Conservation (phyloP, 2,797 vertebrate genomes). For the Halcyon chelicuti region DNA sequence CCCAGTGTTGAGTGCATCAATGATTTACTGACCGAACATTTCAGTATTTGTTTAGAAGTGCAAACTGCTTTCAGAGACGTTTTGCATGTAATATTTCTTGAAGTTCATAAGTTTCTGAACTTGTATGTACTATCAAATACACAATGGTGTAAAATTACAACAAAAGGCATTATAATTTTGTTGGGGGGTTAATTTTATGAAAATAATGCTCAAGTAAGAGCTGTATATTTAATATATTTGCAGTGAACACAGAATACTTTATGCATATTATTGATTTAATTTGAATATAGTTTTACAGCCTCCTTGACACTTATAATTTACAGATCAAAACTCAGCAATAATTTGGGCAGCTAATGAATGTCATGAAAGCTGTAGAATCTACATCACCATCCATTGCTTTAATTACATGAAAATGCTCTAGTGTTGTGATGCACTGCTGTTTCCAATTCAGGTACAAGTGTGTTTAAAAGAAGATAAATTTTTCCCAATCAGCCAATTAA, state of each 20-base stretch:
- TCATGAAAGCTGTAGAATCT: constrained; percentile 98
- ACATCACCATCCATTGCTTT: constrained; percentile 85
- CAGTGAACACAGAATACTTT: constrained; percentile 92
- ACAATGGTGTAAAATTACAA: constrained; percentile 95
- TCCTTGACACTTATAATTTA: constrained; percentile 96
- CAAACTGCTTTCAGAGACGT: constrained; percentile 95
- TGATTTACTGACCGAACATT: constrained; percentile 92
- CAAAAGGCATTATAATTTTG: constrained; percentile 99
- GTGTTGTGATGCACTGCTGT: constrained; percentile 86
- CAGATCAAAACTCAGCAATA: constrained; percentile 99
- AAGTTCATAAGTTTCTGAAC: constrained; percentile 93
- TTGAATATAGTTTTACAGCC: constrained; percentile 97
- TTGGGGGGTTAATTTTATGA: constrained; percentile 99
- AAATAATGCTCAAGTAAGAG: constrained; percentile 92
- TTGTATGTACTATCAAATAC: constrained; percentile 91
- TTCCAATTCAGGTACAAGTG: constrained; percentile 86
- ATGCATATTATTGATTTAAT: constrained; percentile 93
- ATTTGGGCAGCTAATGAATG: constrained; percentile 99
- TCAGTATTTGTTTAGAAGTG: constrained; percentile 97
- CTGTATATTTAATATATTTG: constrained; percentile 99
- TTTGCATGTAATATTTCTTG: constrained; percentile 99
- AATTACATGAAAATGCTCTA: constrained; percentile 85
- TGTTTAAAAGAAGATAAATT: constrained; percentile 81
- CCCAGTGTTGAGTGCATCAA: constrained; percentile 94
- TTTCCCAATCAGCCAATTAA: constrained; percentile 85